Conservation (phyloP, 1,140 invertebrate species). For the Cepaea nemoralis region DNA sequence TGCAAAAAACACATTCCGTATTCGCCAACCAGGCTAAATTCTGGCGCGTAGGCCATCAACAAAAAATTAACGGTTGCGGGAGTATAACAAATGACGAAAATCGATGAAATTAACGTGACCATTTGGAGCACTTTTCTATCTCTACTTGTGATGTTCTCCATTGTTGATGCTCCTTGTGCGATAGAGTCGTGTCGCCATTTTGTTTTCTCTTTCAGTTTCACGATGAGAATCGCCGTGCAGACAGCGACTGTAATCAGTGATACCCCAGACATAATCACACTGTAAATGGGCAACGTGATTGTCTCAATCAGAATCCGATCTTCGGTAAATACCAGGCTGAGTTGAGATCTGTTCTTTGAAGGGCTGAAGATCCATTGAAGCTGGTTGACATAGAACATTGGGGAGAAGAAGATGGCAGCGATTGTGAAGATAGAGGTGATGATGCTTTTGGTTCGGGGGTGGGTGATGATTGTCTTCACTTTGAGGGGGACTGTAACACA, state of each 20-base stretch:
- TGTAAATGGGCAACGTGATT: neutral
- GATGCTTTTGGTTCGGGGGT: neutral
- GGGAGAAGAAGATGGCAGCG: neutral
- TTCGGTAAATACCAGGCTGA: neutral
- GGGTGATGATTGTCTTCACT: neutral
- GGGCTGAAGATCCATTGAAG: neutral
- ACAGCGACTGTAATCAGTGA: neutral
- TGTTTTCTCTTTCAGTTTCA: neutral
- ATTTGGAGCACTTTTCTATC: slow-evolving; percentile 16
- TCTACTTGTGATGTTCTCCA: neutral
- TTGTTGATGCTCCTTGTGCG: neutral
- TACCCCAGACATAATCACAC: neutral
- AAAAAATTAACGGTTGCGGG: neutral
- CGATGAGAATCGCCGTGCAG: neutral
- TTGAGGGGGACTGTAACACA: slow-evolving; percentile 5
- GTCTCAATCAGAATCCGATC: neutral
- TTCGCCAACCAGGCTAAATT: neutral
- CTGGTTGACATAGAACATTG: neutral
- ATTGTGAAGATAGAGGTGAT: neutral
- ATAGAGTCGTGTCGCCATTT: neutral
- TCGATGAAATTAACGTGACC: neutral
- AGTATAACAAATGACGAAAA: neutral
- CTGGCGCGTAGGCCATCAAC: neutral
- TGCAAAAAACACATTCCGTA: slow-evolving; percentile 9
- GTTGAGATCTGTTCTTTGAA: neutral